Evolutionary conservation across 1,140 invertebrate genomes (phyloP), one percentile per base, ranked within the genome.

Genomic region (Calephelis nemesis): DNA sequence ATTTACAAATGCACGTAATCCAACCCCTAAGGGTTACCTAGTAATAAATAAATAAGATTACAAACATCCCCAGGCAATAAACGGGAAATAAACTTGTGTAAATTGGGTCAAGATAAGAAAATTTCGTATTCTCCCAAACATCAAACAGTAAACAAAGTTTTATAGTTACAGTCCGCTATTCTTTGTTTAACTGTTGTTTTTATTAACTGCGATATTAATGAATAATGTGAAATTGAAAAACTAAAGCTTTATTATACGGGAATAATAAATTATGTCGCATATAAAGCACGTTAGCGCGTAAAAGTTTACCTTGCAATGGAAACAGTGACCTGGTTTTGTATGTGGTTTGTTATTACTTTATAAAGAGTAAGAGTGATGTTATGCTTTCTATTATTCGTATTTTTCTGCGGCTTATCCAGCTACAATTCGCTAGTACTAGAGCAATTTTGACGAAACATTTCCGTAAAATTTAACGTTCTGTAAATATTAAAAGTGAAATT

Each of bases 181-280:
- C 54, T 58, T 58, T 58, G 54, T 58, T 40, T 58, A 58, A 58
- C 54, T 58, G 54, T 39, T 58, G 19, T 58, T 58, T 58, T 39
- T 39, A 58, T 58, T 12, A 11, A 58, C 54, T 30, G 30, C 30
- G 30, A 70, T 70, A 19, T 63, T 65, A 63, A 73, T 73, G 60
- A 73, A 65, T 64, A 72, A 63, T 50, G 65, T 73, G 64, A 68
- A 69, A 73, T 48, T 62, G 62, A 67, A 70, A 70, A 69, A 69
- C 66, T 63, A 62, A 65, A 47, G 7, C 50, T 73, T 73, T 67
- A 73, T 70, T 70, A 70, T 65, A 52, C 65, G 60, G 60, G 65
- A 73, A 70, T 64, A 65, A 70, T 70, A 30, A 70, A 65, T 45
- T 45, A 48, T 30, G 39, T 58, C 10, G 54, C 39, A 58, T 12